Evolutionary conservation across 2,797 vertebrate species (phyloP).

Genomic region (Craterocephalus amniculus): DNA sequence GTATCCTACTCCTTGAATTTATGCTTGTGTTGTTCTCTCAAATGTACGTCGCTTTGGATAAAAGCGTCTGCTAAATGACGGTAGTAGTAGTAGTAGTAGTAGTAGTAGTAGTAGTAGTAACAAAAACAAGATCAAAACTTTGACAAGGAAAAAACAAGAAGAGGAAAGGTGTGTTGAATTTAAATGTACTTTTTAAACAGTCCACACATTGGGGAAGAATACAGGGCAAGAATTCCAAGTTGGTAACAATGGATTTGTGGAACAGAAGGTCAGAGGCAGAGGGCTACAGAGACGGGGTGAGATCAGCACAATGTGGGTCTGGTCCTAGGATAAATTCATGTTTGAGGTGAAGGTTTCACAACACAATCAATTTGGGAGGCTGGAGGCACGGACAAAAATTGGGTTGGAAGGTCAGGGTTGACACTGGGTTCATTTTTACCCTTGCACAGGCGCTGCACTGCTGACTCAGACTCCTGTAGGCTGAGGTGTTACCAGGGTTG

Average conservation of each 20-base stretch:
- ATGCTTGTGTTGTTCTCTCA: no score
- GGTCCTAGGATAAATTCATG: conserved; percentile 45
- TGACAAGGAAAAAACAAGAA: conserved; percentile 15
- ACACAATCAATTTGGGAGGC: conserved; percentile 46
- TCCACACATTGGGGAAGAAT: conserved; percentile 19
- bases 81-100: no score
- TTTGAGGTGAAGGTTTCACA: conserved; percentile 42
- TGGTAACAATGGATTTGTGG: neutral
- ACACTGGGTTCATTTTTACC: conserved; percentile 72
- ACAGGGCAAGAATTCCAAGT: conserved; percentile 12
- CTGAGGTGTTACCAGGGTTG: conserved; percentile 70
- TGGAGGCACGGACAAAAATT: conserved; percentile 43
- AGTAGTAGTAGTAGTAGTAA: no score
- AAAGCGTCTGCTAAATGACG: no score
- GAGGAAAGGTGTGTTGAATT: conserved; percentile 5
- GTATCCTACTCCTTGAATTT: no score
- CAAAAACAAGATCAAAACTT: conserved; percentile 1
- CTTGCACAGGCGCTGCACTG: conserved; percentile 80
- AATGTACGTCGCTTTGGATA: no score
- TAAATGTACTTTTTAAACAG: conserved; percentile 19
- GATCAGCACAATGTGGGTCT: conserved; percentile 42
- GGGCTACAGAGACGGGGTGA: neutral
- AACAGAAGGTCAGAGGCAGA: conserved; percentile 25
- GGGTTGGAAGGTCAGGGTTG: conserved; percentile 65
- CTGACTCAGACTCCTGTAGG: conserved; percentile 77